Base-by-base conservation (phyloP, 2,888 invertebrate species). In the Athripsodes cinereus region DNA sequence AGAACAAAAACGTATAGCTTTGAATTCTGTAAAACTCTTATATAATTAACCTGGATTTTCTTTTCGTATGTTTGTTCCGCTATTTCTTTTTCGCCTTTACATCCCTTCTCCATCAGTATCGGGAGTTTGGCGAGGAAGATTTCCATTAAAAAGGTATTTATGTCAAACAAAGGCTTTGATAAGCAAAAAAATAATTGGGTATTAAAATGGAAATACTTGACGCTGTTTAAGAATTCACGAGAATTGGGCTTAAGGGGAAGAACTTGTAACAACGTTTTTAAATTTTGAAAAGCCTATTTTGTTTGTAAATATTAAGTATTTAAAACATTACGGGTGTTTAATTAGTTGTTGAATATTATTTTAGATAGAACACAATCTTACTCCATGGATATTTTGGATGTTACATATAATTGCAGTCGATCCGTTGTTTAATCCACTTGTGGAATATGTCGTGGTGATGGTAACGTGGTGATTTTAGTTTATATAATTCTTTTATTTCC, bases 121-220 rank as follows among this genome's bases (percentile, higher is more conserved):
- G 40, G 40, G 13, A 40, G 13, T 40, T 40, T 40, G 8, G 13
- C 40, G 40, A 40, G 40, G 6, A 26, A 26, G 26, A 16, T 40
- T 40, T 40, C 16, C 40, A n/a, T 40, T 13, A 40, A 40, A 40
- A 40, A 40, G 16, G 40, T 40, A 40, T 40, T 40, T 40, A 16
- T 16, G 40, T 40, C 40, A 40, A 40, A 40, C 40, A 40, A 40
- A 40, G 40, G 40, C 40, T 40, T 40, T 40, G 40, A 40, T 40
- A 40, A 40, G 40, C 40, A 40, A 40, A 40, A 40, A 40, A 40
- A 40, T 40, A 40, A 40, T 40, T 40, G 40, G 40, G 40, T 40
- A 40, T 40, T 40, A 40, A 40, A 40, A 40, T 40, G 16, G 13
- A 40, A 26, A 26, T 26, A 6, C 26, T 26, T 26, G 26, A 13